Evolutionary conservation across 2,888 invertebrate species (phyloP).

Genomic region (Dynastes maya): DNA sequence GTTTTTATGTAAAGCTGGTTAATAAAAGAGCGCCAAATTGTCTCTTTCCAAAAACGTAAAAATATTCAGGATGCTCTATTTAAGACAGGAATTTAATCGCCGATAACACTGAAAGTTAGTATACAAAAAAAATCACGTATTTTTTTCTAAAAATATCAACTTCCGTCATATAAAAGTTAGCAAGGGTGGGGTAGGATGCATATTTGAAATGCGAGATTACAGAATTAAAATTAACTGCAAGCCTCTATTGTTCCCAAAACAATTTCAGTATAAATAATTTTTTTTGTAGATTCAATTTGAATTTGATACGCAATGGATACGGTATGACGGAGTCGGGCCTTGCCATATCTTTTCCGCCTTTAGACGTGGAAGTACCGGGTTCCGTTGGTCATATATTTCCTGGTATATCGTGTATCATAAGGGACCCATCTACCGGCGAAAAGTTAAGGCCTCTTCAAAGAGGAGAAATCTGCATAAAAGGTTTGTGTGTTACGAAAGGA

Average conservation of each 20-base stretch:
- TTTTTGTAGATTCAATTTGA: constrained; percentile 43
- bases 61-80: no score
- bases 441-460: constrained; percentile 76
- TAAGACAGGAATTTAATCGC: no score
- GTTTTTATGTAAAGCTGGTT: no score
- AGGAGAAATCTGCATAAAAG: constrained; percentile 89
- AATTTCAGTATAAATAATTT: background rate
- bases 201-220: no score
- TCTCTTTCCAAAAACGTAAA: no score
- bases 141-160: no score
- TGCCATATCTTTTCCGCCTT: constrained; percentile 69
- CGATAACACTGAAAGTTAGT: no score
- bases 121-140: no score
- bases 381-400: constrained; percentile 78
- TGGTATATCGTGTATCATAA: constrained; percentile 76
- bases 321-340: constrained; percentile 85
- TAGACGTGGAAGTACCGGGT: constrained; percentile 71
- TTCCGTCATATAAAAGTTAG: no score
- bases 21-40: no score
- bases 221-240: no score
- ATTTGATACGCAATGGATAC: constrained; percentile 75
- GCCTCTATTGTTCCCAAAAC: background rate
- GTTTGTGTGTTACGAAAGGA: constrained; percentile 74
- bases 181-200: no score
- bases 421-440: constrained; percentile 77